Evolutionary conservation across 2,888 invertebrate genomes (phyloP).

Genomic region (Tupiocoris notatus): DNA sequence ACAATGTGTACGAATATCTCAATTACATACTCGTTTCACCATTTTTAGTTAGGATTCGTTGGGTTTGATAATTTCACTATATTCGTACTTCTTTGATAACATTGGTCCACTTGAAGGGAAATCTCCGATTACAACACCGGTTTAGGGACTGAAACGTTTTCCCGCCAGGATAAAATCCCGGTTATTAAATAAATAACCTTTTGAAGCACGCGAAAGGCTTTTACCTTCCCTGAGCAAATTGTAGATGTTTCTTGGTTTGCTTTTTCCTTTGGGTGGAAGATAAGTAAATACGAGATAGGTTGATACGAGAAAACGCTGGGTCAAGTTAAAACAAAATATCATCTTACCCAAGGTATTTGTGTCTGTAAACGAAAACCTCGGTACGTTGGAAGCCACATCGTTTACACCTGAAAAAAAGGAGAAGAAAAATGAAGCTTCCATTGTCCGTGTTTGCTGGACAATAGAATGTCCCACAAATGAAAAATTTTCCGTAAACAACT

Average conservation of each 20-base stretch:
- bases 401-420: conserved; percentile 29
- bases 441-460: too few species aligned
- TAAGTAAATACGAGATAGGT: background rate
- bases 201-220: background rate
- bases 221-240: background rate
- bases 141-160: too few species aligned
- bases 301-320: background rate
- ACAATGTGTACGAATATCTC: too few species aligned
- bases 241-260: background rate
- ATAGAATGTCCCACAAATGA: too few species aligned
- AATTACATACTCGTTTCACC: too few species aligned
- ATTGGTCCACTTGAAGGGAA: too few species aligned
- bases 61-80: too few species aligned
- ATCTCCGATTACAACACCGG: too few species aligned
- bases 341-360: conserved; percentile 54
- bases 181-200: background rate
- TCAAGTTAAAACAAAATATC: background rate
- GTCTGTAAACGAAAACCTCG: conserved; percentile 55
- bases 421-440: too few species aligned
- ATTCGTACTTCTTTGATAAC: too few species aligned
- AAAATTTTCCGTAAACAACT: too few species aligned
- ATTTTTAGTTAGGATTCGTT: too few species aligned
- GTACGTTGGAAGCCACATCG: conserved; percentile 46
- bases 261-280: background rate
- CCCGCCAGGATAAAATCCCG: background rate